Evolutionary conservation across 2,797 vertebrate genomes (phyloP), one percentile per base, ranked within the genome.

Genomic region (Serranus cabrilla): DNA sequence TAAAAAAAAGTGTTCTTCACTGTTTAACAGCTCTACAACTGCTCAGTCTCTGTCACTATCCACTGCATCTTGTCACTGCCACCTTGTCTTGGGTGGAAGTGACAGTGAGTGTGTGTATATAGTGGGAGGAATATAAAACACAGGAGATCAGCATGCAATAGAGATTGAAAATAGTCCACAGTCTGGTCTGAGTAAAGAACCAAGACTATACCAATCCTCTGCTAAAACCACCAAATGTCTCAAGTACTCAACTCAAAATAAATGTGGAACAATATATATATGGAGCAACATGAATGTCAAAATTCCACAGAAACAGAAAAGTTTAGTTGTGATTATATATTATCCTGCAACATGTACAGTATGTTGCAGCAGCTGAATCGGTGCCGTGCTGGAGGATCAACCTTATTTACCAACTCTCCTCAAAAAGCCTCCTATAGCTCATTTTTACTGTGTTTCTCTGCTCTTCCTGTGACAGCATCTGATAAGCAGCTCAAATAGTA

Each of bases 391-490:
- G 12, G 47, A 34, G 27, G 45, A 52, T 37, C 3, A 20, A 34
- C 5, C 18, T 43, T 18, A 50, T 58, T 57, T 54, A 62, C 10
- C 7, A 40, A 56, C 17, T 49, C 25, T 20, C 23, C 43, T 60
- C n/a, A 54, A 51, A 18, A 39, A 60, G 50, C 8, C 1, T 25
- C 1, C 9, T 10, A 21, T 11, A 9, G 18, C 43, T 71, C 11
- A 27, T 75, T 63, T 27, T 73, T 37, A 61, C 62, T 45, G 37
- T 12, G 21, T 49, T n/a, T 57, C 50, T 78, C 47, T 67, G 37
- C 63, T 77, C 83, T 87, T 87, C 81, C 85, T 84, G 86, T 78
- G 27, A 16, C 17, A 57, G 46, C n/a, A 74, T 66, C 54, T 52
- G 71, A 84, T 78, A 57, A 84, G 78, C 70, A 71, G 67, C 58